phyloP scores from a whole-genome alignment of 1,140 invertebrate species.

The Anadara kagoshimensis region DNA sequence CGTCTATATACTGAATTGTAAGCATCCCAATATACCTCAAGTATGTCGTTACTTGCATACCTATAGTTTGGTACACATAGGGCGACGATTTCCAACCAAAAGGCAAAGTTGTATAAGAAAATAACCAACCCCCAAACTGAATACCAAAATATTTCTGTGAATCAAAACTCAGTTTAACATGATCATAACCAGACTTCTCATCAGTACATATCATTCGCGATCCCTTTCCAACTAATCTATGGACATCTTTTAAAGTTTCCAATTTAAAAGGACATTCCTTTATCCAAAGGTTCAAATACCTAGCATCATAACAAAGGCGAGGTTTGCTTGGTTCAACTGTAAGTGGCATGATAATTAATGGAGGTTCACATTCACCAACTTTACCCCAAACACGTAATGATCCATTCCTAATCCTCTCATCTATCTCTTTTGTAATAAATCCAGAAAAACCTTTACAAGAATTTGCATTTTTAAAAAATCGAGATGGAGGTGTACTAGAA shows the following conservation, averaged over 20 bases:
- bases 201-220: conserved; percentile 23
- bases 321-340: conserved; percentile 31
- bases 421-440: conserved; percentile 21
- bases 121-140: conserved; percentile 30
- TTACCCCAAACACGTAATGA: conserved; percentile 7
- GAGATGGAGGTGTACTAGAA: conserved; percentile 1
- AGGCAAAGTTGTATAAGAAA: conserved; percentile 31
- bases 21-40: conserved; percentile 19
- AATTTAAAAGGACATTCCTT: conserved; percentile 36
- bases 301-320: conserved; percentile 23
- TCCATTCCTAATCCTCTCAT: conserved; percentile 6
- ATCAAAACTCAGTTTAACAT: conserved; percentile 14
- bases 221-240: conserved; percentile 8
- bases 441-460: conserved; percentile 19
- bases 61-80: conserved; percentile 33
- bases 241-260: conserved; percentile 37
- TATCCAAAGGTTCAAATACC: conserved; percentile 36
- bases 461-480: conserved; percentile 14
- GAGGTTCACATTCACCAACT: conserved; percentile 19
- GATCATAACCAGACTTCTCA: conserved; percentile 40
- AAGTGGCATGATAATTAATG: conserved; percentile 24
- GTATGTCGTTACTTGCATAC: conserved; percentile 35
- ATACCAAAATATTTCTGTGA: conserved; percentile 36
- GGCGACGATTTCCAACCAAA: conserved; percentile 37
- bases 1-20: conserved; percentile 40